These are phyloP conservation scores for Lagria hirta DNA, from an alignment of 2,888 invertebrate species.

Conservation along the genomic window DNA sequence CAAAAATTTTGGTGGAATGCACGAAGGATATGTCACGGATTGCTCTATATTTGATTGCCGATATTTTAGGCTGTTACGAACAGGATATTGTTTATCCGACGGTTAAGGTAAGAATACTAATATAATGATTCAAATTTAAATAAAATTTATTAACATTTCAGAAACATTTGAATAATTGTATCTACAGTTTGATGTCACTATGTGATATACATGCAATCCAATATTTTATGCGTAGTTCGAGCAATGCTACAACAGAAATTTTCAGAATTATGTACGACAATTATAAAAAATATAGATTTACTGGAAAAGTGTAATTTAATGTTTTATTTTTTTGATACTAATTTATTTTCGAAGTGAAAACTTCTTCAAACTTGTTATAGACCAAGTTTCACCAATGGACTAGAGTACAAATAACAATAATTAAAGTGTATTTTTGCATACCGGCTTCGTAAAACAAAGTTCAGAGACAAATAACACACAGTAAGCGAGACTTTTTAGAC, in stretches of 20 bases:
- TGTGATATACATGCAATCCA: constrained; percentile 55
- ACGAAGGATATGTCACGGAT: constrained; percentile 53
- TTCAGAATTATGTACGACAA: constrained; percentile 54
- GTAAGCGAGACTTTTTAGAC: no score
- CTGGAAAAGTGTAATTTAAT: constrained; percentile 53
- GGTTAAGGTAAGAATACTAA: constrained; percentile 51
- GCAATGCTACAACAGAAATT: constrained; percentile 54
- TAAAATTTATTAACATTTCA: constrained; percentile 40
- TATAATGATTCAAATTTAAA: constrained; percentile 1
- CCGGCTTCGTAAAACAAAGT: no score
- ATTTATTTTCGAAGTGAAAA: no score
- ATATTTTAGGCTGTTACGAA: constrained; percentile 55
- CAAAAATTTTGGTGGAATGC: constrained; percentile 44
- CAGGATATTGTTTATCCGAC: constrained; percentile 51
- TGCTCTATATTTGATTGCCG: constrained; percentile 54
- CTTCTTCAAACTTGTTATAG: no score
- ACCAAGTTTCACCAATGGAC: no score
- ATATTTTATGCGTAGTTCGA: constrained; percentile 52
- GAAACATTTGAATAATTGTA: constrained; percentile 54
- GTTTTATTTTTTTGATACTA: constrained; percentile 4
- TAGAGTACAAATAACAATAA: no score
- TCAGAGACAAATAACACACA: no score
- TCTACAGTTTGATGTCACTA: constrained; percentile 53
- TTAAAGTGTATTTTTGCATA: no score
- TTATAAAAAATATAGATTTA: constrained; percentile 56